Conservation (phyloP, 2,113 vertebrate species). For the Pteropus alecto region DNA sequence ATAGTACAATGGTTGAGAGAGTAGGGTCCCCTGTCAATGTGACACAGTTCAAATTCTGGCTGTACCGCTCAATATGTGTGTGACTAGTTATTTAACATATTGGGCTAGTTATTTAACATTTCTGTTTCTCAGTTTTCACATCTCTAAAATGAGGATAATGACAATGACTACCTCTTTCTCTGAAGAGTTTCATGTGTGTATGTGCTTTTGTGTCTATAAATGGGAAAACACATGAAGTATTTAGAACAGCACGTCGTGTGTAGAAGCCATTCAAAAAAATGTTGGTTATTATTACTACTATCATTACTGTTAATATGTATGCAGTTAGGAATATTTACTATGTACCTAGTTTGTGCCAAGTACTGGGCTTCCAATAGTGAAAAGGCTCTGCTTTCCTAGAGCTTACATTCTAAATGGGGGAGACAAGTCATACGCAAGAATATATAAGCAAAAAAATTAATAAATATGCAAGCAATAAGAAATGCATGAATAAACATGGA, state of each 20-base stretch:
- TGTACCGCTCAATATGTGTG: neutral
- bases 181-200: neutral
- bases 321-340: neutral
- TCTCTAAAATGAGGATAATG: neutral
- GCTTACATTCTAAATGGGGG: neutral
- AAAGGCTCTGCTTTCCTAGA: neutral
- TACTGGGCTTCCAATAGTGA: neutral
- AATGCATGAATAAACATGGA: neutral
- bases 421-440: neutral
- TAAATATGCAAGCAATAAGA: neutral
- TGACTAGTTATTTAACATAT: neutral
- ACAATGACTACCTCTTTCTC: neutral
- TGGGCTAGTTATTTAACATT: neutral
- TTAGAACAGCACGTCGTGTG: neutral
- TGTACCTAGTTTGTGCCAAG: neutral
- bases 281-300: neutral
- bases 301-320: neutral
- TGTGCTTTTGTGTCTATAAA: neutral
- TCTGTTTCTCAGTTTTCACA: neutral
- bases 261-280: neutral
- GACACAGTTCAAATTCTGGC: neutral
- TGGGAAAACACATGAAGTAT: neutral
- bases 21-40: neutral
- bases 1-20: neutral
- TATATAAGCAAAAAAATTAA: neutral